Evolutionary conservation across 2,113 vertebrate genomes (phyloP), one percentile per base, ranked within the genome.

Genomic region (Cavia porcellus): DNA sequence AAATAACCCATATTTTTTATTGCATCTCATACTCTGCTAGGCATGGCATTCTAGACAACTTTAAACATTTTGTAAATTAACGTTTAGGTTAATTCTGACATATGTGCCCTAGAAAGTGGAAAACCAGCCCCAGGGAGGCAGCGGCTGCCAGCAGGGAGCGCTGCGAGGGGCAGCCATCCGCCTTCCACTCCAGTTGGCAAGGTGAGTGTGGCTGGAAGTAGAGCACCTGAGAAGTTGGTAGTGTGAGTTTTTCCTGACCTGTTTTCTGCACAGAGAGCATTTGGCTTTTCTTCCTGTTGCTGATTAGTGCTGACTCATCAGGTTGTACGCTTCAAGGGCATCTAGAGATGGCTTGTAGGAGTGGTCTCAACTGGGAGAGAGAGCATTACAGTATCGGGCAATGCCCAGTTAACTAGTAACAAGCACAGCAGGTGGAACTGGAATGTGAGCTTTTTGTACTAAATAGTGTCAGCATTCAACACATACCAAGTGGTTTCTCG

Each of bases 381-480:
- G 97, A 6, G 92, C 98, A 98, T 98, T 97, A 98, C 97, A 96
- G 95, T 93, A 98, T 98, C 98, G 96, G 96, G 97, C 98, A 97
- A 98, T 90, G 88, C 97, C 97, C 98, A 98, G 97, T 98, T 98
- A 98, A 98, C 98, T 97, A 93, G 94, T 94, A 98, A 98, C 97
- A 90, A 97, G 95, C 98, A 81, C 97, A 97, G 98, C 98, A 95
- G 97, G 98, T 95, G 95, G 96, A 97, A 97, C 82, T 92, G 97
- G 97, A 98, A 24, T 79, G 8, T 52, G 94, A 96, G 93, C 95
- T 98, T 97, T 98, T 93, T 98, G 97, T 97, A 97, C 97, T 91
- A 96, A 68, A 93, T 96, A 98, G 96, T 11, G 0, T 94, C 97
- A 97, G 92, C 95, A 96, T 86, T 97, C 91, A 88, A 90, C 95